phyloP scores from a whole-genome alignment of 2,888 invertebrate species.

The Mimachlamys varia region DNA sequence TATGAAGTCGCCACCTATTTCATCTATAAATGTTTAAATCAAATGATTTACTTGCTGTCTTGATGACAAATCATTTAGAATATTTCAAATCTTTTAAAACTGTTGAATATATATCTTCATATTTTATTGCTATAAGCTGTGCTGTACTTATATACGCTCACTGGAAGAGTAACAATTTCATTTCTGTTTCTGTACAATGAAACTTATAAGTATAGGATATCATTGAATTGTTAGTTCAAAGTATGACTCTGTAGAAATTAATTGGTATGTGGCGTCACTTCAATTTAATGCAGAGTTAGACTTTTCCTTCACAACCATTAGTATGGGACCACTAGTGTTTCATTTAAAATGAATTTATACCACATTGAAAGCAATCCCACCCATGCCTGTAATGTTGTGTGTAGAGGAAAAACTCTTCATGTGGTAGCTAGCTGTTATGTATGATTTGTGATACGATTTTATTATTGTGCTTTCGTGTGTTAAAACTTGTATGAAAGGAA shows the following conservation, averaged over 20 bases:
- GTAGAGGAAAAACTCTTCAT: background rate
- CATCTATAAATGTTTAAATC: no score
- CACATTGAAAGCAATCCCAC: background rate
- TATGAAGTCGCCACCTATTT: no score
- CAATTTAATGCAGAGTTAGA: background rate
- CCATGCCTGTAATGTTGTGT: background rate
- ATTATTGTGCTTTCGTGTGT: background rate
- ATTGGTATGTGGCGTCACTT: no score
- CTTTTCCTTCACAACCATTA: background rate
- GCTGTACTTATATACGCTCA: background rate
- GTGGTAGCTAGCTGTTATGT: background rate
- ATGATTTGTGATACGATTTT: background rate
- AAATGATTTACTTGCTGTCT: no score
- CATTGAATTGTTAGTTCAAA: background rate
- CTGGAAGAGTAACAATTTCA: background rate
- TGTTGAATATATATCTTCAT: background rate
- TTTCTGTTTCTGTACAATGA: background rate
- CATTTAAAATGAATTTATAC: background rate
- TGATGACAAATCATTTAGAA: no score
- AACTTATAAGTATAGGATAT: background rate
- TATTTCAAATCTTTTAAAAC: no score
- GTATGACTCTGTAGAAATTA: background rate
- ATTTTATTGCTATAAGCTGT: background rate
- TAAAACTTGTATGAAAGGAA: background rate
- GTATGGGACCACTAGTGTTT: background rate